Conservation (phyloP, 2,888 invertebrate genomes). For the Synergus japonicus region DNA sequence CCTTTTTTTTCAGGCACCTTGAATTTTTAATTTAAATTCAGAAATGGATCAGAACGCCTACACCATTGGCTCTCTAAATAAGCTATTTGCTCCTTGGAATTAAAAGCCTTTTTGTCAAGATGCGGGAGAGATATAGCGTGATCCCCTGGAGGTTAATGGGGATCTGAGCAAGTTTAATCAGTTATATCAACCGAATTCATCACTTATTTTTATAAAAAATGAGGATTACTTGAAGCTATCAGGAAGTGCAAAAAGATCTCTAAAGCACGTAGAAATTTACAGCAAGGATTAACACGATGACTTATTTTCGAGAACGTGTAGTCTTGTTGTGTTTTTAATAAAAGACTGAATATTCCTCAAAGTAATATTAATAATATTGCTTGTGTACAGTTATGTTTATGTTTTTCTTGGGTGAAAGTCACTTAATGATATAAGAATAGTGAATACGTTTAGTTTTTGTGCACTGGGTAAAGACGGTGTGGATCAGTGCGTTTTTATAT, state of each 20-base stretch:
- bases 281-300: not conserved
- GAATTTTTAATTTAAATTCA: conserved; percentile 12
- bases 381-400: conserved; percentile 26
- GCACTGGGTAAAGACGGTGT: conserved; percentile 29
- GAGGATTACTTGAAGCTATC: conserved; percentile 32
- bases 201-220: conserved; percentile 15
- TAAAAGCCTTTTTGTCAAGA: conserved; percentile 61
- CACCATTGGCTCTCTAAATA: not conserved
- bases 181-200: not conserved
- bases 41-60: conserved; percentile 27
- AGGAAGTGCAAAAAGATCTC: not conserved
- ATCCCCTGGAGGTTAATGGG: conserved; percentile 69
- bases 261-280: not conserved
- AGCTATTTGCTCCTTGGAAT: not conserved
- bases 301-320: not conserved
- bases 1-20: conserved; percentile 42
- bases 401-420: conserved; percentile 17
- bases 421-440: conserved; percentile 25
- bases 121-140: conserved; percentile 71
- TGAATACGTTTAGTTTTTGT: conserved; percentile 26
- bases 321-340: not conserved
- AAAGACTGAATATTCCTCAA: conserved; percentile 12
- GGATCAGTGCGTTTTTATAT: conserved; percentile 23
- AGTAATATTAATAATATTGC: conserved; percentile 13
- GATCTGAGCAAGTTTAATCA: conserved; percentile 62